Percentiles rank a stretch among this genome's conserved stretches.
Evolutionary conservation across 2,888 invertebrate genomes (phyloP).

Genomic region (Ditula angustiorana): DNA sequence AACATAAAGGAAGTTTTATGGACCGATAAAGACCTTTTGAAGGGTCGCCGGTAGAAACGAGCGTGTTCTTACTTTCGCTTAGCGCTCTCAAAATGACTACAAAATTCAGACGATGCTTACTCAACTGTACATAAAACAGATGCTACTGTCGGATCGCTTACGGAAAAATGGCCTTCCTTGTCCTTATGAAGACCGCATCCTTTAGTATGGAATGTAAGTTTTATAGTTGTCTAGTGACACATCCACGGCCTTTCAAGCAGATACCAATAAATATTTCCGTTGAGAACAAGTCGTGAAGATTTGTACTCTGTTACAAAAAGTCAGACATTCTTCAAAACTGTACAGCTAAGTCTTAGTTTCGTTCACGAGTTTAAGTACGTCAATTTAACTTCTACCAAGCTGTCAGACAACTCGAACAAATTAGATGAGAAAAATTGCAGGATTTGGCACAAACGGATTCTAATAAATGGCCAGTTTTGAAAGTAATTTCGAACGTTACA

Average conservation of each 20-base stretch:
- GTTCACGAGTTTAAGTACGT: conserved; percentile 35
- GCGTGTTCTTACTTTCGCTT: conserved; percentile 52
- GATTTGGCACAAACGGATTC: conserved; percentile 30
- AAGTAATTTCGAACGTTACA: conserved; percentile 29
- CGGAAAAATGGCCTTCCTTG: conserved; percentile 18
- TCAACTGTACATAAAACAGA: conserved; percentile 38
- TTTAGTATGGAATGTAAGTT: not conserved
- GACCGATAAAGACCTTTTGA: conserved; percentile 79
- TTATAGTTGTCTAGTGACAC: not conserved
- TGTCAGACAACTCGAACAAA: conserved; percentile 35
- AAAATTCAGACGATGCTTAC: conserved; percentile 40
- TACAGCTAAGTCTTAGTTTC: conserved; percentile 21
- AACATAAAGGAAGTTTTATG: conserved; percentile 81
- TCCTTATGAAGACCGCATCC: conserved; percentile 16
- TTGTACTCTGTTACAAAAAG: conserved; percentile 4
- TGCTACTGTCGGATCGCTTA: conserved; percentile 36
- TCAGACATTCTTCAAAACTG: conserved; percentile 1
- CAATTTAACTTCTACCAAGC: conserved; percentile 35
- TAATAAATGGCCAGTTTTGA: conserved; percentile 30
- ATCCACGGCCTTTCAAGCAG: not conserved
- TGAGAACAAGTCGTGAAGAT: not conserved
- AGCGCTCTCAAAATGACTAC: conserved; percentile 57
- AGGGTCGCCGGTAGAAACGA: conserved; percentile 66
- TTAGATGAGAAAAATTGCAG: conserved; percentile 33
- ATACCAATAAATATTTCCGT: not conserved